Evolutionary conservation across 2,888 invertebrate species (phyloP), one percentile per base, ranked within the genome.

Genomic region (Lysandra coridon): DNA sequence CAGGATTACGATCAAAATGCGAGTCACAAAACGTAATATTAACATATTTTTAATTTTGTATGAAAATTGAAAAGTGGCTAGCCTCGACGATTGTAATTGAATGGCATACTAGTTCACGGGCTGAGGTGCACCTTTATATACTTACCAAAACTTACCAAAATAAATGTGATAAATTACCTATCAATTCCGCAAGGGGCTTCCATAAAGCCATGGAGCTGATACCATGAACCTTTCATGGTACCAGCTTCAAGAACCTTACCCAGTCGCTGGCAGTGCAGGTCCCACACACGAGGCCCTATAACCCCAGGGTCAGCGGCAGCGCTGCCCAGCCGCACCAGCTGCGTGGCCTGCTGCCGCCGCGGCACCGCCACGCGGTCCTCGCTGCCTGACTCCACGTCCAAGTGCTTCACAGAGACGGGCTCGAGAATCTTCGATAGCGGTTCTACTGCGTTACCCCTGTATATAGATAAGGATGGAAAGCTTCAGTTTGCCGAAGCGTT

Each of bases 231-330:
- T 49, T 49, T 49, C 49, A 49, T 49, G 2, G 49, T 10, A 44
- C 7, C 12, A 3, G 10, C 12, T 53, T 53, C 37, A 37, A 6
- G n/a, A 53, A 30, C 5, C 88, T 85, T 84, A 95, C 95, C 91
- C 86, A 96, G 92, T 84, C 96, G 95, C 87, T 97, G 97, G 85
- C 96, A 96, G 86, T 97, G 97, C 80, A 97, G 93, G 87, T 97
- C 97, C 98, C 98, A 98, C 6, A 98, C 98, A 78, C 97, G 91
- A 0, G 98, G 98, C 0, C 98, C 98, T 57, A 98, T 96, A 4
- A 98, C 97, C 0, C 98, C 98, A 0, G 98, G 97, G 90, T 98
- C 98, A 74, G 96, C 96, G 83, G 96, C 96, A 78, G 97, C 95
- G 86, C 98, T 98, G 78, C 96, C 97, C 73, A 97, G 95, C 53